These are phyloP conservation scores for Rhincodon typus DNA, from an alignment of 2,797 vertebrate species.

Conservation along the genomic window DNA sequence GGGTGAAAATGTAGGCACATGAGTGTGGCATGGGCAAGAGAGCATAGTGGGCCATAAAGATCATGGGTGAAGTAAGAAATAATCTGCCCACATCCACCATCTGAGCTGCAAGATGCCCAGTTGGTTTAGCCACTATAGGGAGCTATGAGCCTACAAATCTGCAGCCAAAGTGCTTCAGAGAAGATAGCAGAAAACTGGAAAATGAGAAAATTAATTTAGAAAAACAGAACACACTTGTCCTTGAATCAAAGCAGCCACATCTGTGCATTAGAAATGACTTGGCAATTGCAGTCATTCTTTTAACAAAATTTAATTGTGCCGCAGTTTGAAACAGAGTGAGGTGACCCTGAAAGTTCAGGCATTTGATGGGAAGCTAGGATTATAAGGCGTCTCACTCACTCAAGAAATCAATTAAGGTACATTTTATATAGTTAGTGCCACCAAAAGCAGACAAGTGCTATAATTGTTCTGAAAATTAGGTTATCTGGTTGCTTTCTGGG, in stretches of 20 bases:
- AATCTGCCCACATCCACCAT: background rate
- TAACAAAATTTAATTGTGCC: slow-evolving; percentile 5
- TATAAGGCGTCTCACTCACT: background rate
- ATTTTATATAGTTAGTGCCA: slow-evolving; percentile 14
- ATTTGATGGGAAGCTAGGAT: background rate
- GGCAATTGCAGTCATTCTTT: background rate
- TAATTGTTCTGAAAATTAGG: slow-evolving; percentile 29
- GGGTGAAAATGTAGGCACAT: background rate
- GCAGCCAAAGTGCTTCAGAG: background rate
- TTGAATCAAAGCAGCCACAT: background rate
- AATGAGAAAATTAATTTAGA: background rate
- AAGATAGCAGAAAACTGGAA: background rate
- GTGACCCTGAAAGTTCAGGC: background rate
- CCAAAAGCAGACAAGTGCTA: background rate
- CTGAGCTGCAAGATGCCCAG: background rate
- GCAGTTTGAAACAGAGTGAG: background rate
- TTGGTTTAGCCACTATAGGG: background rate
- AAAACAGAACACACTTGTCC: background rate
- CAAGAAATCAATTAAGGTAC: slow-evolving; percentile 12
- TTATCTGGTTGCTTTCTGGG: background rate
- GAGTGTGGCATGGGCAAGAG: background rate
- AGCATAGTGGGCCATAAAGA: too few relatives aligned
- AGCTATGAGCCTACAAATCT: background rate
- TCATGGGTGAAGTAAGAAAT: too few relatives aligned
- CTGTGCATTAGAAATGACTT: background rate